Evolutionary conservation across 2,113 vertebrate species (phyloP), one percentile per base, ranked within the genome.

Genomic region (Microcebus murinus): DNA sequence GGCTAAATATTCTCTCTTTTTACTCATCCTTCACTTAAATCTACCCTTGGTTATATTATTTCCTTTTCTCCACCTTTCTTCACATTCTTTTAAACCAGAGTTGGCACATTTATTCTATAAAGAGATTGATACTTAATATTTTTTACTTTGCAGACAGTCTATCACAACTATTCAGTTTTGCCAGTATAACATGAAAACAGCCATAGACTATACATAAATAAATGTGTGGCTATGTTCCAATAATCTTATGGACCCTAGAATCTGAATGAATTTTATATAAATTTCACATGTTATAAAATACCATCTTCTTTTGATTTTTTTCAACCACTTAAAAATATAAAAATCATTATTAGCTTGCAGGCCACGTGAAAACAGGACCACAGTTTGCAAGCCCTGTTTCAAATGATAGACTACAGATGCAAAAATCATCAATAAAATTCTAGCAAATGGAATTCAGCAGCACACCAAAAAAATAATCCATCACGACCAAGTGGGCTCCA

Each of bases 221-320:
- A 88, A 18, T 70, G 93, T 65, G 9, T 73, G 57, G 18, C 42
- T 63, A 4, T 83, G 70, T 52, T 95, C 88, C 85, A 91, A 94
- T 36, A 90, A 87, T 59, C 76, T 63, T 31, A 70, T 20, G 65
- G 76, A 79, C 42, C 68, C 17, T 45, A 82, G 79, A 65, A 48
- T 61, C 17, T 18, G 21, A 92, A 95, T 70, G 21, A 92, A 95
- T 70, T 94, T 39, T 82, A 11, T n/a, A n/a, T 50, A 71, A 91
- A 57, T 93, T 87, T 96, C 68, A 91, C 18, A 27, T 85, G 17
- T 82, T 45, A 84, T 34, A 81, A 86, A 83, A 93, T 12, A 80
- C 9, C n/a, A 57, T 31, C 17, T 77, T 84, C 29, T 87, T 91
- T 95, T 70, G 17, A 82, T 20, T 71, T 90, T 79, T 80, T 84